Conservation (phyloP, 2,113 vertebrate species). For the Saccopteryx leptura region DNA sequence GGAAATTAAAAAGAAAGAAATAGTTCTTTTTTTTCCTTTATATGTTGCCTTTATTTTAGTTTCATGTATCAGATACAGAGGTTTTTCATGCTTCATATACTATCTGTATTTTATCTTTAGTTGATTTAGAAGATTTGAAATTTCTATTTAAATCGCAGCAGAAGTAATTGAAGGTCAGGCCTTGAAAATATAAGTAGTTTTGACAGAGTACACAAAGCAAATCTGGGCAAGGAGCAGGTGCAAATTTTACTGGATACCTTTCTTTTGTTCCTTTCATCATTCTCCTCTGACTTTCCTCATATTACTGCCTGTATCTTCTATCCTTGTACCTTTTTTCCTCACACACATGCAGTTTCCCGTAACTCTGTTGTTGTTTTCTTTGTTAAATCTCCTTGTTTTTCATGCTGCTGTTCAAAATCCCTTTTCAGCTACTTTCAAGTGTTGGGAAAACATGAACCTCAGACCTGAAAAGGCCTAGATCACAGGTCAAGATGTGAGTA, state of each 20-base stretch:
- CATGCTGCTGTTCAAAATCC: neutral
- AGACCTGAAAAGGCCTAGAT: neutral
- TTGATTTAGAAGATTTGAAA: constrained; percentile 58
- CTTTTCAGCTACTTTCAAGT: neutral
- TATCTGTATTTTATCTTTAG: constrained; percentile 44
- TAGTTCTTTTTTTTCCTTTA: neutral
- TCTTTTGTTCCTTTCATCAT: neutral
- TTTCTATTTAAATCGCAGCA: neutral
- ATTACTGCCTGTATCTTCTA: neutral
- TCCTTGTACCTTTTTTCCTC: neutral
- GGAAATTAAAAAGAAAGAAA: too few species aligned
- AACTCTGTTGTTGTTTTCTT: neutral
- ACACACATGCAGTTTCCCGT: neutral
- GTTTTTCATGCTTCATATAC: constrained; percentile 2
- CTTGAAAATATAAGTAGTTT: neutral
- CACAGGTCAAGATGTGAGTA: neutral
- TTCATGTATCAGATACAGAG: neutral
- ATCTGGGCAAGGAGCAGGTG: neutral
- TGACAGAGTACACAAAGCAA: neutral
- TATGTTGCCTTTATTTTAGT: neutral
- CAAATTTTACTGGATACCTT: neutral
- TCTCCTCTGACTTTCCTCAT: neutral
- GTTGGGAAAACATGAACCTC: neutral
- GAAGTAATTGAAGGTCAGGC: neutral
- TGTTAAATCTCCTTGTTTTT: neutral